Evolutionary conservation across 1,140 invertebrate species (phyloP).

Genomic region (Spodoptera frugiperda): DNA sequence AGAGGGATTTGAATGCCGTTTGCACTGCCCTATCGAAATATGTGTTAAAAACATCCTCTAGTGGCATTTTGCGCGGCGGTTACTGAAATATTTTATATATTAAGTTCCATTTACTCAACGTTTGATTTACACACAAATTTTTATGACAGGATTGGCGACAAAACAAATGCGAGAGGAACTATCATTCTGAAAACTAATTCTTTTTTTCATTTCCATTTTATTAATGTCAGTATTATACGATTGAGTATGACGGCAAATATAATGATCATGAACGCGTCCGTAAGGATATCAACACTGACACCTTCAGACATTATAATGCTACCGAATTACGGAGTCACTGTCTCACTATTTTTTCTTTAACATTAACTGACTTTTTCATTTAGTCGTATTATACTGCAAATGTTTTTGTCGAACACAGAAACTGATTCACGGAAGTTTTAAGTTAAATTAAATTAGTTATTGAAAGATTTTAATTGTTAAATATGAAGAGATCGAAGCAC

Average conservation of each 20-base stretch:
- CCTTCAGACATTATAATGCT: neutral
- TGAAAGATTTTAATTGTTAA: too few relatives aligned
- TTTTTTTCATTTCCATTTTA: neutral
- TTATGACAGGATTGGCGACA: neutral
- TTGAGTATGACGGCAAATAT: too few relatives aligned
- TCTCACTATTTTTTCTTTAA: too few relatives aligned
- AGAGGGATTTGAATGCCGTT: conserved; percentile 56
- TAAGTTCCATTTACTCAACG: neutral
- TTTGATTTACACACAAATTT: neutral
- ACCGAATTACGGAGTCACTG: neutral
- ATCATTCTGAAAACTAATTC: too few relatives aligned
- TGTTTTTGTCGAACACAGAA: too few relatives aligned
- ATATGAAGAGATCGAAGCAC: conserved; percentile 70
- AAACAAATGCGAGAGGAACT: neutral
- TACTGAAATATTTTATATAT: conserved; percentile 26
- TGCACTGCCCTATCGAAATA: conserved; percentile 62
- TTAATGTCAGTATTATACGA: neutral
- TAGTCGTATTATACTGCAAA: too few relatives aligned
- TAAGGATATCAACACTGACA: neutral
- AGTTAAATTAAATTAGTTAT: conserved; percentile 10
- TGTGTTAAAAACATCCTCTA: conserved; percentile 60
- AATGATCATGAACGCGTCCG: neutral
- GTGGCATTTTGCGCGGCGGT: conserved; percentile 58
- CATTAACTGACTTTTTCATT: too few relatives aligned
- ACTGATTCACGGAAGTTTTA: too few relatives aligned